These are phyloP conservation scores for Sylvilagus bachmani DNA, from an alignment of 2,113 vertebrate species.

Conservation along the genomic window DNA sequence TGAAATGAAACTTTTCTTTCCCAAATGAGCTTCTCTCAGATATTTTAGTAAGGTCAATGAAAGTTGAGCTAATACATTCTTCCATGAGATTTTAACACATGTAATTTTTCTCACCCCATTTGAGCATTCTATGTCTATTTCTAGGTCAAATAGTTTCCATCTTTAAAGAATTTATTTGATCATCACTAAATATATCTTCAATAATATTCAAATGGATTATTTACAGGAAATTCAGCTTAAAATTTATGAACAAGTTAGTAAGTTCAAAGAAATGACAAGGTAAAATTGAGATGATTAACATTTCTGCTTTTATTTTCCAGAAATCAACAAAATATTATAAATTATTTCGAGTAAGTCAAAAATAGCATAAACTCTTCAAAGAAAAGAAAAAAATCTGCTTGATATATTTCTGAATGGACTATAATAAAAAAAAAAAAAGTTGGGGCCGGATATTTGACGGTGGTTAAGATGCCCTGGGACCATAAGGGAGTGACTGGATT, in stretches of 20 bases:
- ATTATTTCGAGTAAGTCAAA: conserved; percentile 45
- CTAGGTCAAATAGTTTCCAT: not conserved
- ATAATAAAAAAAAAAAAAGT: conserved; percentile 30
- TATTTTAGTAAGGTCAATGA: too few species aligned
- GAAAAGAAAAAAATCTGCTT: not conserved
- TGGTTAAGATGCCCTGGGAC: too few species aligned
- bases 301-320: conserved; percentile 59
- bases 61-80: too few species aligned
- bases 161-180: conserved; percentile 54
- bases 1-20: too few species aligned
- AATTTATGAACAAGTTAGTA: conserved; percentile 39
- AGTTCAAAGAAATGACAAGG: conserved; percentile 67
- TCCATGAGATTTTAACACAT: not conserved
- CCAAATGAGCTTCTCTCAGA: too few species aligned
- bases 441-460: too few species aligned
- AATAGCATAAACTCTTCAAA: conserved; percentile 20
- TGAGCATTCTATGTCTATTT: conserved; percentile 10
- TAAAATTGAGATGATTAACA: conserved; percentile 37
- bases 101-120: not conserved
- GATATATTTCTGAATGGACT: conserved; percentile 3
- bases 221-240: conserved; percentile 31
- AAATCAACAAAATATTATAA: conserved; percentile 48
- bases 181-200: conserved; percentile 33
- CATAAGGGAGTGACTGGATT: too few species aligned
- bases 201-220: conserved; percentile 8